Evolutionary conservation across 2,797 vertebrate genomes (phyloP), one percentile per base, ranked within the genome.

Genomic region (Syncerus caffer): DNA sequence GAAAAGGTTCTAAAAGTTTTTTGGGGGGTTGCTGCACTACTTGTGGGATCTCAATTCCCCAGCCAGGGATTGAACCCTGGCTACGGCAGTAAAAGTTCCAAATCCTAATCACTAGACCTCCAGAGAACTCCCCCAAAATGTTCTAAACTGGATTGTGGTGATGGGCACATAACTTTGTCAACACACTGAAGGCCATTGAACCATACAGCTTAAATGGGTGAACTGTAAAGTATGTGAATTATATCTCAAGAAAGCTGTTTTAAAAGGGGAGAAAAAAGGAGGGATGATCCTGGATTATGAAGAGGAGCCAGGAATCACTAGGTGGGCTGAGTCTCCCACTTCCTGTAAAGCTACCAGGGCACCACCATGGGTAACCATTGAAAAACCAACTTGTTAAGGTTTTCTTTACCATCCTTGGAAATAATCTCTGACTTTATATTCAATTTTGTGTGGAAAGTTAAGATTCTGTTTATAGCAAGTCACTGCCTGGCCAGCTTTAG

Each of bases 1-100:
- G 5, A 62, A 51, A 60, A 86, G 79, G 9, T 88, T 88, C 34
- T 62, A 42, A 47, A 78, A 38, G 1, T 71, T 71, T 38, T 14
- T 0, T 0, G 1, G 2, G 19, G 10, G 4, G 31, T 67, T 67
- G 27, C 45, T 10, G 2, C 15, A 47, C 9, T 16, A 29, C 16
- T 31, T 79, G 27, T 79, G 76, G 42, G 45, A 47, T 50, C 27
- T 79, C 76, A 50, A 27, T 79, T 47, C 76, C 27, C 15, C 15
- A 47, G 15, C 4, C 42, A 47, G 76, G 27, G 76, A 31, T 1
- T 17, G 76, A 78, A 78, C 27, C 27, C 45, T 47, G 45, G 45
- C 15, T 45, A 50, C 0, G 4, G 45, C 76, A 78, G 27, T 79
- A 15, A 79, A 79, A 50, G 15, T 29, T 16, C 27, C 45, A 17